Base-by-base conservation (phyloP, 2,113 vertebrate species). In the Ariopsis seemanni region DNA sequence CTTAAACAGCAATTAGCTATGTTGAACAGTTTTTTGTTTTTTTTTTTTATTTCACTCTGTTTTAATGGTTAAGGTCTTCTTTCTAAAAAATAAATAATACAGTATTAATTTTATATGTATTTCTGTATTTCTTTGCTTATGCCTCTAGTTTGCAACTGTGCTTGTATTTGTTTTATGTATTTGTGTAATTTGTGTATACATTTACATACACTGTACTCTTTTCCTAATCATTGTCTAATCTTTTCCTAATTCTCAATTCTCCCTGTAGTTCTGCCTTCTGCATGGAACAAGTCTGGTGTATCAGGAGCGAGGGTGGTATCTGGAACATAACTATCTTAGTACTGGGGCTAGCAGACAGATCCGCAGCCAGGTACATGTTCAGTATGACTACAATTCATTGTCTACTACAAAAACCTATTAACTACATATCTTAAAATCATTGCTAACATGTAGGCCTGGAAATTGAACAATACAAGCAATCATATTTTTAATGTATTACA, bases 241-340 rank as follows among this genome's bases (percentile, higher is more conserved):
- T 42, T 42, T 42, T 42, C 42, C 42, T 42, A 42, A 42, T 42
- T 42, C 42, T 42, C 42, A 42, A 42, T 42, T 42, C 3, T 17
- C 65, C n/a, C 8, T 57, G 52, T 9, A 95, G 93, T 94, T 94
- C 87, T 94, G 93, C 58, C 91, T 95, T 63, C 85, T 94, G 6
- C 93, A 92, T 62, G 94, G 94, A 83, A 95, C 93, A 34, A 92
- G 88, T 62, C 84, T 95, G 86, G 89, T 94, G 71, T 94, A 94
- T 87, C 93, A 92, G 88, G 94, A 95, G 86, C 60, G 89, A 87
- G 93, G 91, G 20, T 95, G 93, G 92, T 94, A 93, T 55, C 93
- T 94, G 22, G 94, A 95, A 48, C 93, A 93, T 82, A 93, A 91
- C 69, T 93, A 94, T 82, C 85, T 95, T 53, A 93, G 88, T 18